phyloP scores from a whole-genome alignment of 2,113 vertebrate genomes.

The Mormoops blainvillei region DNA sequence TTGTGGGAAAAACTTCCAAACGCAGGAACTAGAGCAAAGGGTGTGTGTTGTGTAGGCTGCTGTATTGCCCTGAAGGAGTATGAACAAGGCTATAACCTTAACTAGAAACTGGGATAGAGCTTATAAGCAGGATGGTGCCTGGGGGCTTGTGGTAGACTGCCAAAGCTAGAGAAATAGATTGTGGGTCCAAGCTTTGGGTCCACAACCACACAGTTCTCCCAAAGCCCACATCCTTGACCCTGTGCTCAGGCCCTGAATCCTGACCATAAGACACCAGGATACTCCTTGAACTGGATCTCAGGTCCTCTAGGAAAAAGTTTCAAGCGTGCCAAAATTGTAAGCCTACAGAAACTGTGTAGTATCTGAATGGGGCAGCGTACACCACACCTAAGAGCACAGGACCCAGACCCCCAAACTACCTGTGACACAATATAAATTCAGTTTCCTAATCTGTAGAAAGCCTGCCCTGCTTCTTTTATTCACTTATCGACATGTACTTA shows the following conservation, averaged over 20 bases:
- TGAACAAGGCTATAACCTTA: not conserved
- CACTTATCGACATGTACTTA: not conserved
- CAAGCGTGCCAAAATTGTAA: not conserved
- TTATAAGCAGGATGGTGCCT: not conserved
- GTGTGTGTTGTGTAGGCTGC: not conserved
- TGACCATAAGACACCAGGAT: not conserved
- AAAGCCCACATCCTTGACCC: not conserved
- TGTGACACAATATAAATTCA: not conserved
- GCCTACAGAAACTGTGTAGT: not conserved
- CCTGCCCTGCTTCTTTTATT: not conserved
- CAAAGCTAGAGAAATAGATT: not conserved
- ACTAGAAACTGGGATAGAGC: not conserved
- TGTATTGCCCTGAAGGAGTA: not conserved
- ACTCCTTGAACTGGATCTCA: not conserved
- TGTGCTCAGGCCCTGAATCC: not conserved
- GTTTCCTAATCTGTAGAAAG: not conserved
- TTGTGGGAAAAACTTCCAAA: not conserved
- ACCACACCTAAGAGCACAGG: not conserved
- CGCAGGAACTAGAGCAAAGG: not conserved
- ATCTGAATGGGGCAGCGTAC: not conserved
- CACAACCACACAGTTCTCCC: not conserved
- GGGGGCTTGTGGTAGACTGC: not conserved
- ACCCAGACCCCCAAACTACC: not conserved
- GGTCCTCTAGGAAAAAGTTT: not conserved
- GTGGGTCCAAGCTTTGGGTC: not conserved